A percentile compares a stretch with the other conserved stretches of the same genome.
phyloP scores from a whole-genome alignment of 2,888 invertebrate species.

The Drosophila demipolita region DNA sequence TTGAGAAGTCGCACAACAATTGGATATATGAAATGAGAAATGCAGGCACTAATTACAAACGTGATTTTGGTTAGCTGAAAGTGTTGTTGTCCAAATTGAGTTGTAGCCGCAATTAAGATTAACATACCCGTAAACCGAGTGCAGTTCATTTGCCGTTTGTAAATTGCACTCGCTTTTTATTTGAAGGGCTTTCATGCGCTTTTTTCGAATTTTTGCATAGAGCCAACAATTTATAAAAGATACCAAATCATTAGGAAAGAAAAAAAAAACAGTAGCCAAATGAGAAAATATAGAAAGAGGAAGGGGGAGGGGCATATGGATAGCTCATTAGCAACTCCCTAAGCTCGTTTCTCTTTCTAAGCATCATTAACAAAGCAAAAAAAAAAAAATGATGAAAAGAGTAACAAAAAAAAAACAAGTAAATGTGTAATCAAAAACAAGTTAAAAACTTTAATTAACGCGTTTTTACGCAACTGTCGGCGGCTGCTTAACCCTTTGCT shows the following conservation, averaged over 20 bases:
- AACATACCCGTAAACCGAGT: background rate
- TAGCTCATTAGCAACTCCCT: slow-evolving; percentile 69
- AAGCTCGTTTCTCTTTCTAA: slow-evolving; percentile 26
- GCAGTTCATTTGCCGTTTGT: background rate
- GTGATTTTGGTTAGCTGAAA: slow-evolving; percentile 11
- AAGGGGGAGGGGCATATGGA: background rate
- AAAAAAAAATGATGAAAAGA: slow-evolving; percentile 8
- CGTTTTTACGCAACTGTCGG: slow-evolving; percentile 80
- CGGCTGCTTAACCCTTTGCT: slow-evolving; percentile 74
- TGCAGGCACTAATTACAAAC: slow-evolving; percentile 30
- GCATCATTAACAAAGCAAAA: slow-evolving; percentile 42
- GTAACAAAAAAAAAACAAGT: slow-evolving; percentile 8
- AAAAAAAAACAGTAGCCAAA: slow-evolving; percentile 32
- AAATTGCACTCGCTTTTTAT: slow-evolving; percentile 13
- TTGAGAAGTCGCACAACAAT: slow-evolving; percentile 8
- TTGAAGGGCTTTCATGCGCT: background rate
- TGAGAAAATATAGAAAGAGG: slow-evolving; percentile 1
- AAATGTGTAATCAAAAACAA: slow-evolving; percentile 65
- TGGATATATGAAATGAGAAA: slow-evolving; percentile 3
- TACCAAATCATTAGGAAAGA: slow-evolving; percentile 35
- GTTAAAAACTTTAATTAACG: slow-evolving; percentile 79
- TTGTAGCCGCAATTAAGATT: slow-evolving; percentile 43
- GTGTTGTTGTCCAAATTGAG: slow-evolving; percentile 34
- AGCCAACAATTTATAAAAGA: slow-evolving; percentile 9
- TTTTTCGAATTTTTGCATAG: slow-evolving; percentile 9